Conservation (phyloP, 1,140 invertebrate species). For the Arctopsyche grandis region DNA sequence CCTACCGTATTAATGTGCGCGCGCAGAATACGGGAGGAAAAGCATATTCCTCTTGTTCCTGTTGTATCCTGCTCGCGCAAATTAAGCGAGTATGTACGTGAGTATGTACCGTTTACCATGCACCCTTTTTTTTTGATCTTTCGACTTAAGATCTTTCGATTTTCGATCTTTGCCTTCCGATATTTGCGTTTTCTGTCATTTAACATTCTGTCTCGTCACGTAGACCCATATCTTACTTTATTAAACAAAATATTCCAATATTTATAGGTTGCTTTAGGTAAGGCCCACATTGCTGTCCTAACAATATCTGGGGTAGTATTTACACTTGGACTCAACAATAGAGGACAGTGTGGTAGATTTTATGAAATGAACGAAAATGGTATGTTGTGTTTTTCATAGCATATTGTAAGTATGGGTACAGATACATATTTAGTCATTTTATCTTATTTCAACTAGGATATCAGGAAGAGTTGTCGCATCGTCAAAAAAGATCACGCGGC, state of each 20-base stretch:
- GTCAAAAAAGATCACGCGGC: not conserved
- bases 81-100: no score
- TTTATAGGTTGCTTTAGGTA: constrained; percentile 86
- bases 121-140: no score
- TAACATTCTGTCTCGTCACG: no score
- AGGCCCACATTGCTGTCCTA: constrained; percentile 92
- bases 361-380: constrained; percentile 65
- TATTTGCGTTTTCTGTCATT: no score
- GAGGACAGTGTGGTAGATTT: constrained; percentile 96
- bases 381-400: constrained; percentile 54
- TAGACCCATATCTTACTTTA: no score
- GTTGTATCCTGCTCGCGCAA: no score
- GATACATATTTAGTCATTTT: not conserved
- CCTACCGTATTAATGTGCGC: no score
- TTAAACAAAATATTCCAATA: constrained; percentile 33
- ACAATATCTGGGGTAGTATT: constrained; percentile 91
- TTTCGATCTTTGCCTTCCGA: no score
- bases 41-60: no score
- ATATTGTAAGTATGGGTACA: constrained; percentile 48
- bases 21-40: no score
- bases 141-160: no score
- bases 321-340: constrained; percentile 98
- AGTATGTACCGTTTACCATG: no score
- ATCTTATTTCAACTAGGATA: not conserved
- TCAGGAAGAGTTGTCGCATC: constrained; percentile 1